A percentile compares a stretch with the other conserved stretches of the same genome.
phyloP scores from a whole-genome alignment of 2,888 invertebrate genomes.

The Drosophila algonquin region DNA sequence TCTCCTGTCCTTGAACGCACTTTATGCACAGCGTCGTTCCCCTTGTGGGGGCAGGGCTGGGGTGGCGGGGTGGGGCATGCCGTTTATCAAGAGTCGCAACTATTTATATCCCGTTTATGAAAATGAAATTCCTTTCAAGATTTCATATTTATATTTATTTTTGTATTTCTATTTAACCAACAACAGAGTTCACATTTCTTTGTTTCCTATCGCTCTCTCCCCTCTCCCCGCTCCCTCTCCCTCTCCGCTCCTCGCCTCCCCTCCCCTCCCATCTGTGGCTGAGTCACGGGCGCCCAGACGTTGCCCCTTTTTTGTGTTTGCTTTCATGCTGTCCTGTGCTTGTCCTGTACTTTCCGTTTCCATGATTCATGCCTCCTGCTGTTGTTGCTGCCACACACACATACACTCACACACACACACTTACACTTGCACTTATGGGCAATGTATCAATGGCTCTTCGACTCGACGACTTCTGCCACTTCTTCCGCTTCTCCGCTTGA shows the following conservation, averaged over 20 bases:
- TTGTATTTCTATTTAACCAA: background rate
- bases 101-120: background rate
- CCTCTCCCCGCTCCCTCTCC: too few relatives aligned
- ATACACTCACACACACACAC: background rate
- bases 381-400: constrained; percentile 17
- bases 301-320: constrained; percentile 45
- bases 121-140: background rate
- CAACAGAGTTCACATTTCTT: background rate
- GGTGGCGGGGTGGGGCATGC: background rate
- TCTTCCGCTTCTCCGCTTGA: too few relatives aligned
- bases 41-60: background rate
- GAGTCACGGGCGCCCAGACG: constrained; percentile 24
- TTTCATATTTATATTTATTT: background rate
- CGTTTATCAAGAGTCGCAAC: background rate
- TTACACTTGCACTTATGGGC: constrained; percentile 16
- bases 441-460: constrained; percentile 20
- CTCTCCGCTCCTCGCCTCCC: background rate
- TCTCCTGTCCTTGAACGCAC: constrained; percentile 69
- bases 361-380: background rate
- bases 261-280: constrained; percentile 13
- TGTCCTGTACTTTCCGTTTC: background rate
- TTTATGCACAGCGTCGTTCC: constrained; percentile 52
- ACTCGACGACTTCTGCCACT: too few relatives aligned
- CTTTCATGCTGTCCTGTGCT: constrained; percentile 40
- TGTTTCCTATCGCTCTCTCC: background rate